A percentile compares a stretch with the other conserved stretches of the same genome.
Evolutionary conservation across 2,888 invertebrate species (phyloP).

Genomic region (Phaedon cochleariae): DNA sequence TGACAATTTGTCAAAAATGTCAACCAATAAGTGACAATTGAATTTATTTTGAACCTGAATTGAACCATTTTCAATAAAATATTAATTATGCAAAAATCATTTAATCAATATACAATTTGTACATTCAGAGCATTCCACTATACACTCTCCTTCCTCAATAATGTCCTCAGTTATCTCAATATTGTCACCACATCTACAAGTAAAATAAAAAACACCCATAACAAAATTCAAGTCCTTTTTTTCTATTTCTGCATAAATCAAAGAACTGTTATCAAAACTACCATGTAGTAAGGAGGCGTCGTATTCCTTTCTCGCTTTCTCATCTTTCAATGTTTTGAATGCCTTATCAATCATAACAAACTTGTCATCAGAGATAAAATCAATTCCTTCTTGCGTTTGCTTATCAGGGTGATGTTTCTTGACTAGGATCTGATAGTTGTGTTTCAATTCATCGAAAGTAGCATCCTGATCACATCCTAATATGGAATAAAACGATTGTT

Average conservation of each 20-base stretch:
- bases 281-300: slow-evolving; percentile 70
- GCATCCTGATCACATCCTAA: slow-evolving; percentile 67
- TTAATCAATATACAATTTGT: slow-evolving; percentile 73
- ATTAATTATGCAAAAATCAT: too few species aligned
- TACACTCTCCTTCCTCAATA: slow-evolving; percentile 59
- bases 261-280: slow-evolving; percentile 66
- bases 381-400: slow-evolving; percentile 24
- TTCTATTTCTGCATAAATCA: slow-evolving; percentile 69
- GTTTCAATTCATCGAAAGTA: slow-evolving; percentile 68
- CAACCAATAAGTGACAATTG: too few species aligned
- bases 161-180: slow-evolving; percentile 64
- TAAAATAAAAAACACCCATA: slow-evolving; percentile 63
- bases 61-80: too few species aligned
- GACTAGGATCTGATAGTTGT: slow-evolving; percentile 68
- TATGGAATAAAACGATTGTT: slow-evolving; percentile 63
- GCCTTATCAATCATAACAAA: slow-evolving; percentile 72
- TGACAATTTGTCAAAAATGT: too few species aligned
- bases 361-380: slow-evolving; percentile 42
- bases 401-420: slow-evolving; percentile 71
- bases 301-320: slow-evolving; percentile 69
- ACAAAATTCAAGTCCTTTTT: slow-evolving; percentile 63
- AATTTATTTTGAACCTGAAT: too few species aligned
- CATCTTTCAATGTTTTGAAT: slow-evolving; percentile 75
- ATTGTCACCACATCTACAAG: slow-evolving; percentile 76
- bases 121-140: slow-evolving; percentile 77